Evolutionary conservation across 2,113 vertebrate genomes (phyloP).

Genomic region (Neodontobutis hainanensis): DNA sequence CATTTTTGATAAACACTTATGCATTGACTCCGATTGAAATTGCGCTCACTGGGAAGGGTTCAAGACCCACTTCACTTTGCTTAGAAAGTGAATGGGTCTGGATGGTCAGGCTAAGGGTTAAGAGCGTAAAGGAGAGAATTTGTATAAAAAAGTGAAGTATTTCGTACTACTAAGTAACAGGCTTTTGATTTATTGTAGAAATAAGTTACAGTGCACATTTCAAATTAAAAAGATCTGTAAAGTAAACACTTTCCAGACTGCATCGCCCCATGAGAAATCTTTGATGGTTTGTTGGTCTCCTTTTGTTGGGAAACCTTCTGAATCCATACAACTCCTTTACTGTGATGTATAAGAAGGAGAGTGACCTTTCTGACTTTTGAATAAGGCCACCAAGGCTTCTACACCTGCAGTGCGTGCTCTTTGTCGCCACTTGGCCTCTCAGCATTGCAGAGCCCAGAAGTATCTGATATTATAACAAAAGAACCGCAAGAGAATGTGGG

Average conservation of each 20-base stretch:
- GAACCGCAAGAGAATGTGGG: conserved; percentile 53
- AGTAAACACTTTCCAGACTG: conserved; percentile 26
- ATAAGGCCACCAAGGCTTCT: conserved; percentile 45
- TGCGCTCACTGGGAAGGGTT: too few relatives aligned
- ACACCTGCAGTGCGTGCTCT: conserved; percentile 54
- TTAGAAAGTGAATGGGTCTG: too few relatives aligned
- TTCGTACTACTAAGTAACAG: neutral
- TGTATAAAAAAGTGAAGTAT: too few relatives aligned
- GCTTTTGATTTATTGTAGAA: neutral
- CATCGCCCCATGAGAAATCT: conserved; percentile 37
- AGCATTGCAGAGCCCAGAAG: conserved; percentile 37
- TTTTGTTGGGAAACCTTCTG: conserved; percentile 47
- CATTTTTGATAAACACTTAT: too few relatives aligned
- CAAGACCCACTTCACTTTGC: too few relatives aligned
- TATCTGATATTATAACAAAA: conserved; percentile 65
- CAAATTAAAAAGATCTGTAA: conserved; percentile 34
- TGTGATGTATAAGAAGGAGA: conserved; percentile 27
- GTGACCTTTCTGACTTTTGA: conserved; percentile 63
- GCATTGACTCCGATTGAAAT: too few relatives aligned
- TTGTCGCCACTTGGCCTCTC: conserved; percentile 49
- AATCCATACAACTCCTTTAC: conserved; percentile 55
- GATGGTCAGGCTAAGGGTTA: too few relatives aligned
- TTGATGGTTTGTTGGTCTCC: conserved; percentile 27
- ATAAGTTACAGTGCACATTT: conserved; percentile 29
- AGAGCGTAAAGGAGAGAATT: too few relatives aligned